Base-by-base conservation (phyloP, 2,888 invertebrate species). In the Tridacna gigas region DNA sequence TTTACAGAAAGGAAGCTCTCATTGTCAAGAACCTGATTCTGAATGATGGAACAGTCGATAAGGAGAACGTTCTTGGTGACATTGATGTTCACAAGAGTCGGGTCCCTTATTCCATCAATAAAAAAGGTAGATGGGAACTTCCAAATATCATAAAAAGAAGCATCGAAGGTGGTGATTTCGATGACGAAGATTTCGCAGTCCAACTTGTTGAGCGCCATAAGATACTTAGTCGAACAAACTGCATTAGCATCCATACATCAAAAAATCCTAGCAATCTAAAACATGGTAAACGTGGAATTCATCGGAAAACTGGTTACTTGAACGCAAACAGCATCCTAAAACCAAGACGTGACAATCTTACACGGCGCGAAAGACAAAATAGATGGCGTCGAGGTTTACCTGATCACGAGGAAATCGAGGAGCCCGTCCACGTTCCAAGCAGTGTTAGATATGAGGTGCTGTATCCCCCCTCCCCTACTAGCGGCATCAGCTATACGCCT, bases 41-140 rank as follows among this genome's bases (percentile, higher is more conserved):
- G 45, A 69, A 37, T 5, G 47, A n/a, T 47, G 69, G 28, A 28
- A 2, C 15, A n/a, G 28, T 69, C 22, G 47, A 69, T 4, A 69
- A 28, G 45, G 51, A 66, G 11, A 66, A 48, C 25, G n/a, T 65
- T 48, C 20, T 77, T 13, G 77, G 77, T 13, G 77, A 65, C 20
- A 15, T 25, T 51, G 69, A 69, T 22, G 18, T 77, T 4, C 56
- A 56, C 37, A 4, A 56, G 4, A 76, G 89, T 28, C 74, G 86
- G n/a, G 86, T 91, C 15, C 77, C 77, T 0, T 89, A 90, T 63
- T 92, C 92, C 0, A 82, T 92, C 18, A 92, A 91, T 82, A 92
- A 92, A 71, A 91, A 90, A 75, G 81, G 88, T 11, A 73, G 92
- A 77, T 92, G 92, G 92, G 71, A 74, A 9, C 74, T 92, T 1